Percentiles rank a stretch among this genome's conserved stretches.
Conservation (phyloP, 2,113 vertebrate species). For the Poecilia latipinna region DNA sequence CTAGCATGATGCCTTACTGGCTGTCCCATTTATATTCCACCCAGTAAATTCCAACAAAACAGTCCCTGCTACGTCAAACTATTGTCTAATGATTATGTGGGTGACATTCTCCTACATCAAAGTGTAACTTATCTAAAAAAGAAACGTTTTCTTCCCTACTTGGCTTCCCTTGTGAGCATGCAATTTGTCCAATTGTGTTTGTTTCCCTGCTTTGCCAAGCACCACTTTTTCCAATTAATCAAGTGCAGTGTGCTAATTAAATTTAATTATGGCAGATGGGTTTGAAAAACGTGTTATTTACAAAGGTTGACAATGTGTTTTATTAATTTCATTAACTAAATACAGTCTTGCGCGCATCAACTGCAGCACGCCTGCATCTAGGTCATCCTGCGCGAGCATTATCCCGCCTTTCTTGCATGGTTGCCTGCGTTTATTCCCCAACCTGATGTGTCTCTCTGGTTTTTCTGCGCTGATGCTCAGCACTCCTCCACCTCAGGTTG, state of each 20-base stretch:
- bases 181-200: conserved; percentile 21
- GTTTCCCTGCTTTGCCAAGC: conserved; percentile 20
- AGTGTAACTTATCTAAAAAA: background rate
- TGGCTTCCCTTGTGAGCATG: background rate
- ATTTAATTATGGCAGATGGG: conserved; percentile 32
- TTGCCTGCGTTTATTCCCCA: conserved; percentile 30
- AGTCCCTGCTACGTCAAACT: background rate
- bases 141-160: background rate
- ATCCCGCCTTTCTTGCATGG: conserved; percentile 41
- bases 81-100: background rate
- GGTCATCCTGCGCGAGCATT: conserved; percentile 15
- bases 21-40: background rate
- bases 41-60: background rate
- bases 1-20: background rate
- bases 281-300: conserved; percentile 28
- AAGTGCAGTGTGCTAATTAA: conserved; percentile 35
- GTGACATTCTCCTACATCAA: background rate
- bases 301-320: conserved; percentile 33
- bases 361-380: conserved; percentile 19
- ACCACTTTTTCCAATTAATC: conserved; percentile 37
- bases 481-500: conserved; percentile 48
- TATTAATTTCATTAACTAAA: conserved; percentile 40
- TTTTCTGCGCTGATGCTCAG: conserved; percentile 45
- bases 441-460: conserved; percentile 31
- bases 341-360: conserved; percentile 16